These are phyloP conservation scores for Halcyon malimbica DNA, from an alignment of 2,113 vertebrate species.

Conservation along the genomic window DNA sequence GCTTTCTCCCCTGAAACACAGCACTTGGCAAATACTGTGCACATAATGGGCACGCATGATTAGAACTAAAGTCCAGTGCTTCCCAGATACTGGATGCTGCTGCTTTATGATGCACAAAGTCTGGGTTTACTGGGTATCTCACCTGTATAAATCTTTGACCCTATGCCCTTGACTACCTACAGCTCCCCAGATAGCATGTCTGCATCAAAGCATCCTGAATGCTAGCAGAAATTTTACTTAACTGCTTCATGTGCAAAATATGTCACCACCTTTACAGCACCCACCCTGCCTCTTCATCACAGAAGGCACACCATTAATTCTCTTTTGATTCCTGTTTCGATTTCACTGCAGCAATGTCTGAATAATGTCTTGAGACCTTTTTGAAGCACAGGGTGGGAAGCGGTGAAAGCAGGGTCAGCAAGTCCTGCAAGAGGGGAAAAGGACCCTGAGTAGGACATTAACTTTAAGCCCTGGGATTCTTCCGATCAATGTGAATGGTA, in stretches of 20 bases:
- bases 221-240: neutral
- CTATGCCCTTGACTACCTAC: neutral
- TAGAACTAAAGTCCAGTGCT: neutral
- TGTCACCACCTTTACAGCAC: neutral
- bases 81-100: neutral
- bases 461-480: neutral
- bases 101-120: neutral
- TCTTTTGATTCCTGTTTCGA: neutral
- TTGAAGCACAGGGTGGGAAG: neutral
- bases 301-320: neutral
- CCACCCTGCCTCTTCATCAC: neutral
- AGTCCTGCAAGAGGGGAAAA: neutral
- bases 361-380: neutral
- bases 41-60: rapidly evolving
- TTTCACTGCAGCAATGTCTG: neutral
- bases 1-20: neutral
- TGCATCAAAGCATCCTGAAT: neutral
- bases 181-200: neutral
- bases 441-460: neutral
- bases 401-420: rapidly evolving
- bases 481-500: conserved; percentile 3
- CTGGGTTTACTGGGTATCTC: neutral
- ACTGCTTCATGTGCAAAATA: neutral
- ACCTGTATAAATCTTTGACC: neutral
- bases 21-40: neutral